phyloP scores from a whole-genome alignment of 2,888 invertebrate species.

The Platycnemis pennipes region DNA sequence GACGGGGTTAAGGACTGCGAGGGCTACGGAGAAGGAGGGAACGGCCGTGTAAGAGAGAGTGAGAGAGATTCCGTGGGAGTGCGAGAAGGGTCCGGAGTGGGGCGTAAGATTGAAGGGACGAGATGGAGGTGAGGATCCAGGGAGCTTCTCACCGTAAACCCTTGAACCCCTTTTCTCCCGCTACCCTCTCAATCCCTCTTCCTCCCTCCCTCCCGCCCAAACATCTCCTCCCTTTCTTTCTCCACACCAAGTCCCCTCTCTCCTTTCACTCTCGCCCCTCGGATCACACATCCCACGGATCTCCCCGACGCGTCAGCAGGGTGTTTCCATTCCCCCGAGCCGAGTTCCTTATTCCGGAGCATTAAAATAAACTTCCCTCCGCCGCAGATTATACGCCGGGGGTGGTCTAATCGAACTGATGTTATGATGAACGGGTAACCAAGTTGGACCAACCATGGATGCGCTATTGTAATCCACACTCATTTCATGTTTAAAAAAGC shows the following conservation, averaged over 20 bases:
- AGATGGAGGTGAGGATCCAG: conserved; percentile 15
- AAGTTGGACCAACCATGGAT: too few relatives aligned
- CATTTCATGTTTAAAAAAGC: too few relatives aligned
- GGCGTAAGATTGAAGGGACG: not conserved
- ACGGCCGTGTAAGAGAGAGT: not conserved
- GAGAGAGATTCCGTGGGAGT: not conserved
- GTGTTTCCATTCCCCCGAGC: not conserved
- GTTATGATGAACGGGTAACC: too few relatives aligned
- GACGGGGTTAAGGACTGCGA: conserved; percentile 18
- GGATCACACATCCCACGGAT: not conserved
- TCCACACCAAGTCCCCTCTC: not conserved
- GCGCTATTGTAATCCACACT: too few relatives aligned
- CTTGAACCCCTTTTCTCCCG: conserved; percentile 23
- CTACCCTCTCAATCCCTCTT: not conserved
- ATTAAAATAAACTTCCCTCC: not conserved
- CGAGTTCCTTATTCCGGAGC: not conserved
- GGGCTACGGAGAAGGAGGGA: not conserved
- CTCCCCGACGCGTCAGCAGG: too few relatives aligned
- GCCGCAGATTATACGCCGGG: too few relatives aligned
- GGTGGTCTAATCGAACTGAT: too few relatives aligned
- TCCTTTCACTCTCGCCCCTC: not conserved
- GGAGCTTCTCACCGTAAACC: conserved; percentile 26
- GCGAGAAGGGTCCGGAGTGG: not conserved
- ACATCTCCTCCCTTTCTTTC: not conserved
- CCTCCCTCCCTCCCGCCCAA: not conserved